Percentiles rank a stretch among this genome's conserved stretches.
Evolutionary conservation across 2,113 vertebrate genomes (phyloP).

Genomic region (Pseudorhombus dupliciocellatus): DNA sequence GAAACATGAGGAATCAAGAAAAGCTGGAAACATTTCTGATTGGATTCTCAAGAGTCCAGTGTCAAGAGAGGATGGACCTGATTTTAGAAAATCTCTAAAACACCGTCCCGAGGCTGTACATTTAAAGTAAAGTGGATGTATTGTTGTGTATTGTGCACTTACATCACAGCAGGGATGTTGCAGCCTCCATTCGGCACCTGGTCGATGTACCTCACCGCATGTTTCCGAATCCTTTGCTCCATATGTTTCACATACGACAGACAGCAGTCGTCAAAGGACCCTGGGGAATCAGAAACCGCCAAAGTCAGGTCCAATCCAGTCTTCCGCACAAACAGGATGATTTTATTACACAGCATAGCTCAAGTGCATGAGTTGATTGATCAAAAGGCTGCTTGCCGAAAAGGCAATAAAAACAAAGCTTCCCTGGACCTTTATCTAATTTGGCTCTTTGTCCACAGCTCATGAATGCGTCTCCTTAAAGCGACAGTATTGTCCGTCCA

Average conservation of each 20-base stretch:
- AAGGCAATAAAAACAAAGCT: too few relatives aligned
- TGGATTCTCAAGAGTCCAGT: too few relatives aligned
- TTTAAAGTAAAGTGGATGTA: not conserved
- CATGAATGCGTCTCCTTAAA: not conserved
- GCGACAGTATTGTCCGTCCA: not conserved
- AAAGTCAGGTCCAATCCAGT: constrained; percentile 4
- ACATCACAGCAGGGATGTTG: constrained; percentile 80
- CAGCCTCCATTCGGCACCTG: constrained; percentile 79
- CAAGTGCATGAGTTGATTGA: not conserved
- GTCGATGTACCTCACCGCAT: constrained; percentile 57
- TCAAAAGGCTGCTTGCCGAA: too few relatives aligned
- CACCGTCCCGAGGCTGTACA: too few relatives aligned
- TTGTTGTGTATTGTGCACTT: constrained; percentile 27
- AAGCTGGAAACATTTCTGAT: not conserved
- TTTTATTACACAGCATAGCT: not conserved
- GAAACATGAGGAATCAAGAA: not conserved
- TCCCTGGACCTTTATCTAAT: constrained; percentile 14
- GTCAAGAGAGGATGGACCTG: too few relatives aligned
- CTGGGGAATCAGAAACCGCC: constrained; percentile 49
- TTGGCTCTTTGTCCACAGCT: not conserved
- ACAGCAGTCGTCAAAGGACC: constrained; percentile 80
- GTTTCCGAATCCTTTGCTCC: rapidly evolving
- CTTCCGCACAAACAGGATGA: not conserved
- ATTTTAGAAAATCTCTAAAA: too few relatives aligned
- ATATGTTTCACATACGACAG: constrained; percentile 57